Evolutionary conservation across 2,888 invertebrate genomes (phyloP), one percentile per base, ranked within the genome.

Genomic region (Mycalesis mineus): DNA sequence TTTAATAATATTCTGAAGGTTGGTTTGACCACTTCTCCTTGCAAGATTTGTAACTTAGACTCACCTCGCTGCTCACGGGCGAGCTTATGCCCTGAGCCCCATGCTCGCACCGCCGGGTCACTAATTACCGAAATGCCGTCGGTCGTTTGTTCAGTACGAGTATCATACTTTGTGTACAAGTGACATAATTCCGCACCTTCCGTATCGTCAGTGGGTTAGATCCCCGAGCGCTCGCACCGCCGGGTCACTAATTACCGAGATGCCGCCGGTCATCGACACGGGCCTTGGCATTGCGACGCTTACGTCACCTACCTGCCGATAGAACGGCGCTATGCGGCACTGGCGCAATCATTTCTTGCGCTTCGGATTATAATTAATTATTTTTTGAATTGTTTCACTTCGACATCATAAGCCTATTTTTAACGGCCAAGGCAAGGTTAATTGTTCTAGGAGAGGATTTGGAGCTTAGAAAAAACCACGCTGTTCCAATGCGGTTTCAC

Each of bases 271-370:
- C 84, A 74, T 59, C 72, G 83, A 79, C 82, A 57, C 63, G 64
- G 58, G 66, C 85, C 84, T 85, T 84, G 85, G 83, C 84, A 82
- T 78, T 84, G 83, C 70, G 66, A 57, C 66, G 63, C 22, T 77
- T 76, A 73, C 80, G 73, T 75, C 74, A 75, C 64, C 48, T 42
- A 58, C 57, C 68, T 72, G 72, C 68, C 72, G 68, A 71, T 73
- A 68, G 65, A 68, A 64, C 44, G 60, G 56, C 41, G 51, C 55
- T 66, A 63, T 66, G 62, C 63, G 61, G 51, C 52, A 60, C 54
- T 8, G 29, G 13, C 7, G 31, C n/a, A 49, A 33, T 7, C 7
- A 22, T 11, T n/a, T n/a, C 33, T 33, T 2, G 33, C 2, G 9
- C 33, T 33, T 33, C 33, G 7, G 7, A 9, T 7, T 33, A 6